A percentile compares a stretch with the other conserved stretches of the same genome.
These are phyloP conservation scores for Bombus fervidus DNA, from an alignment of 1,140 invertebrate genomes.

Conservation along the genomic window DNA sequence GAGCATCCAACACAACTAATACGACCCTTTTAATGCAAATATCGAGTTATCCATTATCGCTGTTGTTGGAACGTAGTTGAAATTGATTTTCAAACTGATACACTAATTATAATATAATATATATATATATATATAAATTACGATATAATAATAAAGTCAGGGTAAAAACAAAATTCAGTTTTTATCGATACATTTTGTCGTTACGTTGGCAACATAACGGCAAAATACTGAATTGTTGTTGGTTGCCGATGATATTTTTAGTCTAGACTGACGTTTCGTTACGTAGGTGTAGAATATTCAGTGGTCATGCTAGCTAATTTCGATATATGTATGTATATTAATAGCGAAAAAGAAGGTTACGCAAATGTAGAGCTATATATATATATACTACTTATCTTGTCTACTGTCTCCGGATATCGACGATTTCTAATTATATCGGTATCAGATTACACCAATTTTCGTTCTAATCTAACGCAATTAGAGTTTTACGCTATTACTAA, in stretches of 20 bases:
- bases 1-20: background rate
- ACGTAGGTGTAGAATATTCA: slow-evolving; percentile 60
- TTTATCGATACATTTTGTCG: background rate
- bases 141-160: too few species aligned
- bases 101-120: too few species aligned
- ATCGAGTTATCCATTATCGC: background rate
- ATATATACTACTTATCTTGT: too few species aligned
- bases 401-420: slow-evolving; percentile 11
- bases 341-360: slow-evolving; percentile 56
- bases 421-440: background rate
- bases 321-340: slow-evolving; percentile 64
- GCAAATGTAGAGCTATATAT: background rate
- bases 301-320: slow-evolving; percentile 59
- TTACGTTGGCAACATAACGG: background rate
- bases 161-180: background rate
- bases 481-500: background rate
- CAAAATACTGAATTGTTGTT: background rate
- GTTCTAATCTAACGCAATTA: background rate
- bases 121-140: too few species aligned
- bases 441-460: background rate
- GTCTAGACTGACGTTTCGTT: slow-evolving; percentile 44
- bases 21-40: too few species aligned
- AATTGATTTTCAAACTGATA: background rate
- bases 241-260: slow-evolving; percentile 67
- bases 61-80: background rate